These are phyloP conservation scores for Heterodera carotae DNA, from an alignment of 1,140 invertebrate genomes.

Conservation along the genomic window DNA sequence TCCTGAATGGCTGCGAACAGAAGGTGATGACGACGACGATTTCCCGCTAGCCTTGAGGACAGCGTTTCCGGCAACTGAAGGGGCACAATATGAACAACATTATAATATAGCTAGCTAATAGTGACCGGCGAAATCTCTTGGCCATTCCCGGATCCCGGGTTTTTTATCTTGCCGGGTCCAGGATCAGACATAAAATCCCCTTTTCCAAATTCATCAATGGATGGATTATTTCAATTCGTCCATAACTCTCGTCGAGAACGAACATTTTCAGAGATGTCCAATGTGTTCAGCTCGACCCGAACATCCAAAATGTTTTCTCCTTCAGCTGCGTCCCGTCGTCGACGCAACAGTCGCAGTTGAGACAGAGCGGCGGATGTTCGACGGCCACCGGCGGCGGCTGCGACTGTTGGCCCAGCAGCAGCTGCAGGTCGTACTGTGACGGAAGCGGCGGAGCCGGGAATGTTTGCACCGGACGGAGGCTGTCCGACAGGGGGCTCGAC, in stretches of 20 bases:
- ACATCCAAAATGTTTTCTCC: conserved; percentile 58
- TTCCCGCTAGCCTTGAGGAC: conserved; percentile 10
- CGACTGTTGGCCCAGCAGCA: conserved; percentile 32
- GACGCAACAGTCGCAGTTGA: conserved; percentile 58
- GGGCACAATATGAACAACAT: conserved; percentile 41
- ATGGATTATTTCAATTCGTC: too few species aligned
- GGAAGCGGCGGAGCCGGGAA: neutral
- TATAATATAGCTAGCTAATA: too few species aligned
- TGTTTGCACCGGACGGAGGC: neutral
- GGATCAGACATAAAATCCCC: too few species aligned
- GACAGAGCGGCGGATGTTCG: conserved; percentile 40
- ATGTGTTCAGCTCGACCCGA: conserved; percentile 57
- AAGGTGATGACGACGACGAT: neutral
- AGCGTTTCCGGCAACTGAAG: conserved; percentile 21
- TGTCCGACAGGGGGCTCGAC: conserved; percentile 4
- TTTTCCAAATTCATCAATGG: too few species aligned
- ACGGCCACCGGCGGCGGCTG: neutral
- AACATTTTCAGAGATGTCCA: conserved; percentile 56
- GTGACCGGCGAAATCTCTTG: too few species aligned
- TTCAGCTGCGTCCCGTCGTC: conserved; percentile 52
- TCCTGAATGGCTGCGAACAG: conserved; percentile 38
- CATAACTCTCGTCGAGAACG: too few species aligned
- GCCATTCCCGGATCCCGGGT: too few species aligned
- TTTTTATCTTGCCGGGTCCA: too few species aligned
- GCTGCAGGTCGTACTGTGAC: conserved; percentile 3